Conservation (phyloP, 2,113 vertebrate genomes). For the Grallaria varia region DNA sequence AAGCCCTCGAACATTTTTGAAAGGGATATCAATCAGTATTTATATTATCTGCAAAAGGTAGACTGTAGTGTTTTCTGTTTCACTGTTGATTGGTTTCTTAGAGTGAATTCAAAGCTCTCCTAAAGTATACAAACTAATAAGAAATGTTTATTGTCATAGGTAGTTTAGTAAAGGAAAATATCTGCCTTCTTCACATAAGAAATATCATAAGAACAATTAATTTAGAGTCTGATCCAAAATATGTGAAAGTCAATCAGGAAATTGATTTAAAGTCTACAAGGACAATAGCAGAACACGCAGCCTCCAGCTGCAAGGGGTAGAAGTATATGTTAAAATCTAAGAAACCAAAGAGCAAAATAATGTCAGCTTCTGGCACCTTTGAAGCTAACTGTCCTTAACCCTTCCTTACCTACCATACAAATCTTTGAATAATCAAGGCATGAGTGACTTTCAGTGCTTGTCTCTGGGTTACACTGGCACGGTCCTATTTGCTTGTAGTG, state of each 20-base stretch:
- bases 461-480: neutral
- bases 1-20: neutral
- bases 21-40: neutral
- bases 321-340: neutral
- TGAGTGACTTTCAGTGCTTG: neutral
- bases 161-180: neutral
- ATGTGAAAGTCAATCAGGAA: neutral
- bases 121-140: neutral
- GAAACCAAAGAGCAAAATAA: neutral
- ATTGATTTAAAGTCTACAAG: neutral
- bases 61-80: neutral
- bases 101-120: neutral
- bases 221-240: neutral
- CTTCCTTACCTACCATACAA: neutral
- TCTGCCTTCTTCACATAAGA: neutral
- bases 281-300: neutral
- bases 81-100: neutral
- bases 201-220: neutral
- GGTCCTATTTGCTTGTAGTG: neutral
- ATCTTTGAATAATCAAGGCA: neutral
- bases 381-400: neutral
- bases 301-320: neutral
- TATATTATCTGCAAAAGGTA: neutral
- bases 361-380: neutral
- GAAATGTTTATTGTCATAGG: neutral